Percentiles rank a stretch among this genome's conserved stretches.
Evolutionary conservation across 1,140 invertebrate genomes (phyloP).

Genomic region (Delia radicum): DNA sequence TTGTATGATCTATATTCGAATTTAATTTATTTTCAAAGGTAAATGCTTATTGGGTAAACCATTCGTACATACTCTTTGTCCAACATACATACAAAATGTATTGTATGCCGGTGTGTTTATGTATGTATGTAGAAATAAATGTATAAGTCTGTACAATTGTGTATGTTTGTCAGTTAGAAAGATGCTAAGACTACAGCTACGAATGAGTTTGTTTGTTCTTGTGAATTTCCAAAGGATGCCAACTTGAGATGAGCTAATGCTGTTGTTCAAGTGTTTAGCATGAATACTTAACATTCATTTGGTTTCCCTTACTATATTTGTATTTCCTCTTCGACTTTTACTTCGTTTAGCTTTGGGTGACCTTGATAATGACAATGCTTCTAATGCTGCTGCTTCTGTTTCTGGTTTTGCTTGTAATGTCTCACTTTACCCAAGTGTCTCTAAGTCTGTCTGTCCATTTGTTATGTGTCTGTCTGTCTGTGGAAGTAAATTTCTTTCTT

Average conservation of each 20-base stretch:
- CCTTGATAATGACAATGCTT: conserved; percentile 12
- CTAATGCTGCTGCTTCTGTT: background rate
- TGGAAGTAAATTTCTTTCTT: background rate
- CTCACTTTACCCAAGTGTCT: conserved; percentile 11
- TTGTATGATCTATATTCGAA: too few relatives aligned
- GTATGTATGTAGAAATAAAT: background rate
- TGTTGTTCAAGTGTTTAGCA: conserved; percentile 19
- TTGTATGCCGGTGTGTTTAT: too few relatives aligned
- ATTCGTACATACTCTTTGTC: too few relatives aligned
- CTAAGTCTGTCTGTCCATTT: background rate
- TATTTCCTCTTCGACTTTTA: conserved; percentile 16
- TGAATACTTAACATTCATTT: conserved; percentile 23
- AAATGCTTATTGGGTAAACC: too few relatives aligned
- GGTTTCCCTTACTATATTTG: conserved; percentile 10
- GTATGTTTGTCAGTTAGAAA: background rate
- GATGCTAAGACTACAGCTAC: background rate
- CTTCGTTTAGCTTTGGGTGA: conserved; percentile 13
- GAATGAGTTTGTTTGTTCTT: conserved; percentile 1
- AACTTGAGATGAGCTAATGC: conserved; percentile 20
- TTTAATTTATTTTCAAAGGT: too few relatives aligned
- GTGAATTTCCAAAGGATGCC: conserved; percentile 15
- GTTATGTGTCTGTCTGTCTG: background rate
- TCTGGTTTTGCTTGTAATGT: background rate
- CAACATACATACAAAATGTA: too few relatives aligned
- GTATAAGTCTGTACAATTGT: background rate